A percentile compares a stretch with the other conserved stretches of the same genome.
Evolutionary conservation across 2,797 vertebrate genomes (phyloP).

Genomic region (Acanthornis magna): DNA sequence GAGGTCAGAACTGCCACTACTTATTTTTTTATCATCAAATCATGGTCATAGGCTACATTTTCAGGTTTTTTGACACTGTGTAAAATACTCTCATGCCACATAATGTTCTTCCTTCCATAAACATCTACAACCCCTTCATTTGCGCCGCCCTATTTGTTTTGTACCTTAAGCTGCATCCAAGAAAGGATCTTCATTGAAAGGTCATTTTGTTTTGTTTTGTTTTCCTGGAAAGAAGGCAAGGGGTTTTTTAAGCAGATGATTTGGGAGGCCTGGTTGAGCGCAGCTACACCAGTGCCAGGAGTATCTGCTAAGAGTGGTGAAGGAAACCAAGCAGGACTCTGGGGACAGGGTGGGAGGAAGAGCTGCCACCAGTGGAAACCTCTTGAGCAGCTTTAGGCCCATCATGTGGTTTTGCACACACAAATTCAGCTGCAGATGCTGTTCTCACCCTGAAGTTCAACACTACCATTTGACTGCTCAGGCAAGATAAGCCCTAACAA

Average conservation of each 20-base stretch:
- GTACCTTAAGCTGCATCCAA: background rate
- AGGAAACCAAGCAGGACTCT: background rate
- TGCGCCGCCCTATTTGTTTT: background rate
- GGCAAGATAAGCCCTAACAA: background rate
- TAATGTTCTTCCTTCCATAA: background rate
- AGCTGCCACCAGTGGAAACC: background rate
- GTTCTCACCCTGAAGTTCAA: background rate
- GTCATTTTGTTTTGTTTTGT: background rate
- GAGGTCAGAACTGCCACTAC: background rate
- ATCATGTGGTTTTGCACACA: background rate
- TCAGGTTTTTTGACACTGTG: background rate
- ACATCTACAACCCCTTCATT: background rate
- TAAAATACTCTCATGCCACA: background rate
- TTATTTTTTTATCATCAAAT: background rate
- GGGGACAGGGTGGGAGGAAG: background rate
- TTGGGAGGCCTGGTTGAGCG: background rate
- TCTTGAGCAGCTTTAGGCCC: background rate
- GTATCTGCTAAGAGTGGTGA: accelerated
- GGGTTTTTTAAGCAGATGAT: accelerated
- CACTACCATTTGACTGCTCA: background rate
- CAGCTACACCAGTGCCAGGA: background rate
- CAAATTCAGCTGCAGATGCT: background rate
- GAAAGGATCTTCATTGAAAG: background rate
- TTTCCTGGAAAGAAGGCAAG: background rate
- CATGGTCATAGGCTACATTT: background rate